Conservation (phyloP, 2,888 invertebrate species). For the Tetragnatha montana region DNA sequence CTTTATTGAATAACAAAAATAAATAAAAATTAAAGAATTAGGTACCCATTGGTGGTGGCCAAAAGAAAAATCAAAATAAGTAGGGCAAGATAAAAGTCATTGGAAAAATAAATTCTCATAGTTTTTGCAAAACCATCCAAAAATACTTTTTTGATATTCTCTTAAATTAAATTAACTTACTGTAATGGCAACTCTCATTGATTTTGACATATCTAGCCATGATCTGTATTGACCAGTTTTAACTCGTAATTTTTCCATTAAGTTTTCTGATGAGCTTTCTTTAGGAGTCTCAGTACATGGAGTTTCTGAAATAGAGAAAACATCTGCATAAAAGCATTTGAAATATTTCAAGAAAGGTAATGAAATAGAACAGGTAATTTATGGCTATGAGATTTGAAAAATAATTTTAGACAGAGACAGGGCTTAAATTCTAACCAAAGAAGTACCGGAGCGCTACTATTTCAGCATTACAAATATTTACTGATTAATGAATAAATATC, state of each 20-base stretch:
- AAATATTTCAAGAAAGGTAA: not conserved
- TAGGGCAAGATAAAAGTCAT: no score
- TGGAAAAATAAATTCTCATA: not conserved
- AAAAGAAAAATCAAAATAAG: no score
- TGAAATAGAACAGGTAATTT: not conserved
- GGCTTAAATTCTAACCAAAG: no score
- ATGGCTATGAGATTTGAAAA: not conserved
- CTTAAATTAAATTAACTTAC: conserved; percentile 77
- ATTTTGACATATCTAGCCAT: conserved; percentile 90
- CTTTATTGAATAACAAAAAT: no score
- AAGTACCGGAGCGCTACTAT: no score
- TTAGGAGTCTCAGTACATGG: conserved; percentile 61
- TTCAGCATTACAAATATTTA: no score
- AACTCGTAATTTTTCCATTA: conserved; percentile 93
- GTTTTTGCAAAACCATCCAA: not conserved
- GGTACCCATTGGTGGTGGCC: no score
- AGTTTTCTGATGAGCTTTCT: conserved; percentile 87
- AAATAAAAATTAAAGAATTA: no score
- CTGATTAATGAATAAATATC: no score
- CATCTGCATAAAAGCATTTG: no score
- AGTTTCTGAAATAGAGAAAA: conserved; percentile 35
- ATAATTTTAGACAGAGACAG: not conserved
- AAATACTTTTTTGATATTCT: conserved; percentile 47
- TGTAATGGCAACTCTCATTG: conserved; percentile 88
- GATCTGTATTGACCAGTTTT: conserved; percentile 88